Conservation (phyloP, 2,797 vertebrate genomes). For the Syngnathus rostellatus region DNA sequence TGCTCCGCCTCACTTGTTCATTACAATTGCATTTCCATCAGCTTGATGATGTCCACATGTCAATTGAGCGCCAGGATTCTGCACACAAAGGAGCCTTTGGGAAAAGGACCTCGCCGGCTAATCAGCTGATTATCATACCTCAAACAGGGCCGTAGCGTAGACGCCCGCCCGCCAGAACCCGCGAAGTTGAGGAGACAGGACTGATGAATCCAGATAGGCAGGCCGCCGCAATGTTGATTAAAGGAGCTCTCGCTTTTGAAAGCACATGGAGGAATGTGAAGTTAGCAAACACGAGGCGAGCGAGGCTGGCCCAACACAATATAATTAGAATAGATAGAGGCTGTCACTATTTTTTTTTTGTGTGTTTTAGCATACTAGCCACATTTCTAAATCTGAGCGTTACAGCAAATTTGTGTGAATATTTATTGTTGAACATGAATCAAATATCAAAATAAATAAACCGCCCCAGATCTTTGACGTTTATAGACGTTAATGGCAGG, state of each 20-base stretch:
- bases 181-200: constrained; percentile 57
- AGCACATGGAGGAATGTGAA: constrained; percentile 61
- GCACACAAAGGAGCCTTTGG: constrained; percentile 99
- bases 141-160: constrained; percentile 85
- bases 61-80: constrained; percentile 99
- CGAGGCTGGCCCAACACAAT: constrained; percentile 34
- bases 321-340: constrained; percentile 31
- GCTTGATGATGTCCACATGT: constrained; percentile 99
- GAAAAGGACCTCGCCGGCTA: constrained; percentile 98
- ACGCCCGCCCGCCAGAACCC: constrained; percentile 64
- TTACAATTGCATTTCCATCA: constrained; percentile 99
- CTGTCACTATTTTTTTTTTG: constrained; percentile 21
- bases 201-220: constrained; percentile 46
- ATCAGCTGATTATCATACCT: constrained; percentile 99
- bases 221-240: constrained; percentile 55
- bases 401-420: too few species aligned
- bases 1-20: constrained; percentile 98
- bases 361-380: constrained; percentile 10
- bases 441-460: too few species aligned
- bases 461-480: too few species aligned
- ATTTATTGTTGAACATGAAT: too few species aligned
- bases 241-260: constrained; percentile 50
- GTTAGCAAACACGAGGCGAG: constrained; percentile 48
- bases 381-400: constrained; percentile 14
- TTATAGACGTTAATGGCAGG: too few species aligned